Evolutionary conservation across 1,140 invertebrate species (phyloP), one percentile per base, ranked within the genome.

Genomic region (Aphis gossypii): DNA sequence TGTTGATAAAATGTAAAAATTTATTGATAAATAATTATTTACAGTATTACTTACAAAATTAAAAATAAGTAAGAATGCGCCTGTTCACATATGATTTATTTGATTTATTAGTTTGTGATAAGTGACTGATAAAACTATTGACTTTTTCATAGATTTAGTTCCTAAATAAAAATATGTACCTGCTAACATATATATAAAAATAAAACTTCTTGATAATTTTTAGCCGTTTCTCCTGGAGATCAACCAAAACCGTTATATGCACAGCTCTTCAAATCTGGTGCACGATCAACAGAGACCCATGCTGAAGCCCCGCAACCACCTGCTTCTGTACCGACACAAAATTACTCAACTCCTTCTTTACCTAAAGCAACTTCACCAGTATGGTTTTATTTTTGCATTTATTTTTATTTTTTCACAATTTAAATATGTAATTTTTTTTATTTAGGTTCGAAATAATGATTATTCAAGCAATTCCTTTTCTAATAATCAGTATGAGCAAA

Each of bases 401-500:
- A 41, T 30, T 60, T 5, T 88, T 54, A 25, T 18, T 60, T 30
- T 9, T 88, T 18, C 35, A 88, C 48, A 21, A n/a, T 25, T 25
- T 41, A 60, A 60, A 41, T 60, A 54, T 35, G 54, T 90, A 8
- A 25, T 25, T 5, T 54, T 56, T 56, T 84, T 14, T 20, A 20
- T 18, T 86, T 56, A 93, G 92, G 48, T 86, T 86, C 48, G 92
- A 93, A 93, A 86, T 30, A 93, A 86, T 86, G 92, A 93, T 54
- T 93, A 93, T 25, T 54, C 92, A 56, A 93, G 41, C 14, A 84
- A 84, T 51, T 6, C 82, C 3, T 93, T 92, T 84, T 3, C 30
- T 93, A 93, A 92, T 92, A 92, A 93, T 44, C 92, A 93, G 41
- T 93, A 93, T 93, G 92, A 93, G 56, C 92, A 86, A 41, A 86